phyloP scores from a whole-genome alignment of 2,797 vertebrate species.

The Pipistrellus pygmaeus region DNA sequence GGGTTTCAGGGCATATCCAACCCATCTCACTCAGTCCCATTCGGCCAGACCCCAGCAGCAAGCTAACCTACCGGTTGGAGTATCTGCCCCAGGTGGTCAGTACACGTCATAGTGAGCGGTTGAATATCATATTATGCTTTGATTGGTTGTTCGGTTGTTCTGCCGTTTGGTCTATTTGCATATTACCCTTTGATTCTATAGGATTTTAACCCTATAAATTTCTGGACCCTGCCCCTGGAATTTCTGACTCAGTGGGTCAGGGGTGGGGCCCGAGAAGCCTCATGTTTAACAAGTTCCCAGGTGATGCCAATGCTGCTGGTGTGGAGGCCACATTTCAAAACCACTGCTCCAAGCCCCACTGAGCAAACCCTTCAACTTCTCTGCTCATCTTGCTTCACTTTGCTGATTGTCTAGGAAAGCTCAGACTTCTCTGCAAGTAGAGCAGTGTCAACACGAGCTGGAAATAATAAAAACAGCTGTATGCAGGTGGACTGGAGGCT shows the following conservation, averaged over 20 bases:
- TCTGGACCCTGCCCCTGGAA: not conserved
- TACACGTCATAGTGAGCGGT: too few relatives aligned
- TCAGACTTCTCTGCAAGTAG: not conserved
- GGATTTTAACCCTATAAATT: not conserved
- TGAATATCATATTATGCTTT: too few relatives aligned
- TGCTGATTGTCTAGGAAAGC: constrained; percentile 20
- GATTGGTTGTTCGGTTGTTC: too few relatives aligned
- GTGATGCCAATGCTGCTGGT: not conserved
- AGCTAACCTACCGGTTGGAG: too few relatives aligned
- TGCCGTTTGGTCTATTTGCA: too few relatives aligned
- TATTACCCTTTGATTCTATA: too few relatives aligned
- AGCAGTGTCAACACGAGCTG: not conserved
- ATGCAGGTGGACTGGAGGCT: not conserved
- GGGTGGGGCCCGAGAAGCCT: not conserved
- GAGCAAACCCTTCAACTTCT: not conserved
- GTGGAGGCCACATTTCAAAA: not conserved
- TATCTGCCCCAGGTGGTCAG: too few relatives aligned
- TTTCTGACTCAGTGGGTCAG: not conserved
- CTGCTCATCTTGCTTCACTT: not conserved
- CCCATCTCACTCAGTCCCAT: too few relatives aligned
- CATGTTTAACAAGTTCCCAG: not conserved
- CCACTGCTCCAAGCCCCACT: not conserved
- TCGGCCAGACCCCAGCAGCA: too few relatives aligned
- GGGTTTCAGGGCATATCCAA: too few relatives aligned
- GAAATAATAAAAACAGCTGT: constrained; percentile 12